These are phyloP conservation scores for Tetragnatha versicolor DNA, from an alignment of 1,140 invertebrate species.

Conservation along the genomic window DNA sequence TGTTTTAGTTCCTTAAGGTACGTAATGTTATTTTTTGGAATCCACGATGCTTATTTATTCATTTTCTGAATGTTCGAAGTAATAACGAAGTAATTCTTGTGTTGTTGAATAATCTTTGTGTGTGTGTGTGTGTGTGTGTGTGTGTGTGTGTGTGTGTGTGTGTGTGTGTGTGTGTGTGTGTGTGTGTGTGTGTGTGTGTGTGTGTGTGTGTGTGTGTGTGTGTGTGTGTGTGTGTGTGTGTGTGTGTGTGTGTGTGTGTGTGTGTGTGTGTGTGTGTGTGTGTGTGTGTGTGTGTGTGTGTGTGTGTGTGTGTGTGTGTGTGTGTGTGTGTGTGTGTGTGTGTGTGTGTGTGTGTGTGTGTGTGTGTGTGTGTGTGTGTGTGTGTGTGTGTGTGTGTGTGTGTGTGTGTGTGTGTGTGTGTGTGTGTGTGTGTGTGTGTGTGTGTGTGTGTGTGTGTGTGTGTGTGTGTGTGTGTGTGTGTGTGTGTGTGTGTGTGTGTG, in stretches of 20 bases:
- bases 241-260: no score
- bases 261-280: no score
- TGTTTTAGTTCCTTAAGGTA: no score
- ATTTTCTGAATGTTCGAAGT: no score
- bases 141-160: neutral
- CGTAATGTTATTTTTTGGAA: no score
- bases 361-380: conserved; percentile 16
- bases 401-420: conserved; percentile 12
- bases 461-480: conserved; percentile 21
- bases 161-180: neutral
- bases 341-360: conserved; percentile 16
- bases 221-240: no score
- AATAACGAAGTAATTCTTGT: no score
- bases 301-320: no score
- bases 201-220: no score
- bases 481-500: conserved; percentile 14
- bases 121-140: neutral
- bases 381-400: conserved; percentile 16
- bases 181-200: neutral
- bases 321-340: no score
- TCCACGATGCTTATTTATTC: no score
- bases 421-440: conserved; percentile 17
- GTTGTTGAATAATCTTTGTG: neutral
- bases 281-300: no score
- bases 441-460: conserved; percentile 17